Conservation (phyloP, 2,113 vertebrate species). For the Erinaceus europaeus region DNA sequence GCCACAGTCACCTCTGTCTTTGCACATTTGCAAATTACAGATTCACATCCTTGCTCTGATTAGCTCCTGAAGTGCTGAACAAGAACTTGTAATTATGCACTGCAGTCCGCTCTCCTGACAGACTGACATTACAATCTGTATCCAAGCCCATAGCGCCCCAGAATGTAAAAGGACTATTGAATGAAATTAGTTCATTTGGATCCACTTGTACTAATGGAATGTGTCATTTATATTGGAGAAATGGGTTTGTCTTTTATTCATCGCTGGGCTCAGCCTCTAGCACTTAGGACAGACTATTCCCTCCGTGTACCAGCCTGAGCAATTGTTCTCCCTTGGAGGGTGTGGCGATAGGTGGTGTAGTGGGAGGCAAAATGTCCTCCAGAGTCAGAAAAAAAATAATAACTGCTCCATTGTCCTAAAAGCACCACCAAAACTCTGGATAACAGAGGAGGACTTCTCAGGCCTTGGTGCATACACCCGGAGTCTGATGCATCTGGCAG, state of each 20-base stretch:
- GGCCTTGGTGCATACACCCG: neutral
- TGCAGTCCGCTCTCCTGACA: constrained; percentile 64
- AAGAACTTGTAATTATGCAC: constrained; percentile 67
- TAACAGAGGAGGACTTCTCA: neutral
- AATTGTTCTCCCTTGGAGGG: constrained; percentile 28
- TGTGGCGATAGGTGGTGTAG: neutral
- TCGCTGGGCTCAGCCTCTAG: neutral
- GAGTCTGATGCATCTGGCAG: neutral
- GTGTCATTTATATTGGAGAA: constrained; percentile 65
- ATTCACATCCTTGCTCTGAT: constrained; percentile 68
- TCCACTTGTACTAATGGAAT: constrained; percentile 71
- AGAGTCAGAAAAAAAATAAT: neutral
- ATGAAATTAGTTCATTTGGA: constrained; percentile 72
- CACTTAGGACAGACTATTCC: constrained; percentile 47
- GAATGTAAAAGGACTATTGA: constrained; percentile 64
- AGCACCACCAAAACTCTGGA: neutral
- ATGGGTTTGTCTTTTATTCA: constrained; percentile 66
- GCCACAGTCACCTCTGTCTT: constrained; percentile 67
- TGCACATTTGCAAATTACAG: constrained; percentile 73
- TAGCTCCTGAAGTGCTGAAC: constrained; percentile 71
- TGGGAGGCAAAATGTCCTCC: constrained; percentile 15
- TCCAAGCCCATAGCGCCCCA: constrained; percentile 51
- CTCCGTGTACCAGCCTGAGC: constrained; percentile 11
- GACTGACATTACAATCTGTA: constrained; percentile 66
- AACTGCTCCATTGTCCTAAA: constrained; percentile 24